Conservation (phyloP, 2,888 invertebrate genomes). For the Epirrita christyi region DNA sequence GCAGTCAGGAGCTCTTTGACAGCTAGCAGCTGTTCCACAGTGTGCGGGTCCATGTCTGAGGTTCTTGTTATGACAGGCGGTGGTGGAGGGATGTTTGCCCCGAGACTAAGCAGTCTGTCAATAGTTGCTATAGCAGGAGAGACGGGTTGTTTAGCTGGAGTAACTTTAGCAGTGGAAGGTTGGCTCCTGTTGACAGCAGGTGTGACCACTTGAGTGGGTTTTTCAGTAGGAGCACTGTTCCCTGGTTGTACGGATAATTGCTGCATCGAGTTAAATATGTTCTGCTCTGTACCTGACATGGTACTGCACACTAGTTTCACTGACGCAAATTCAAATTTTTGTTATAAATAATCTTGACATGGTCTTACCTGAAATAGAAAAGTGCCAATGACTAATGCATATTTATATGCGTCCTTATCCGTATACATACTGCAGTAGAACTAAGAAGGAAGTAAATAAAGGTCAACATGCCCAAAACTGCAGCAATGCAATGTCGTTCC, state of each 20-base stretch:
- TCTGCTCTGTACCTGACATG: constrained; percentile 83
- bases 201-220: constrained; percentile 81
- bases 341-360: constrained; percentile 61
- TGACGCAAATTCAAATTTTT: constrained; percentile 46
- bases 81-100: constrained; percentile 73
- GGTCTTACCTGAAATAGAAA: constrained; percentile 64
- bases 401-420: constrained; percentile 29
- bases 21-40: constrained; percentile 84
- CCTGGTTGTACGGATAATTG: constrained; percentile 80
- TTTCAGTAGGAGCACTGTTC: constrained; percentile 75
- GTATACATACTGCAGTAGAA: constrained; percentile 25
- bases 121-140: constrained; percentile 82
- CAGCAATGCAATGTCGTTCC: constrained; percentile 13
- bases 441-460: constrained; percentile 37
- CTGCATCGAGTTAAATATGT: constrained; percentile 81
- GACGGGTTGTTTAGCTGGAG: constrained; percentile 68
- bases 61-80: constrained; percentile 73
- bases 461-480: constrained; percentile 32
- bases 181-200: constrained; percentile 80
- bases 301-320: constrained; percentile 61
- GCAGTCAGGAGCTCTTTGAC: constrained; percentile 84
- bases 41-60: constrained; percentile 82
- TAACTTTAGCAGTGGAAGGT: constrained; percentile 64
- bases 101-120: constrained; percentile 76
- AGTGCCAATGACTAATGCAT: constrained; percentile 35